phyloP scores from a whole-genome alignment of 2,888 invertebrate species.

The Scotopteryx bipunctaria region DNA sequence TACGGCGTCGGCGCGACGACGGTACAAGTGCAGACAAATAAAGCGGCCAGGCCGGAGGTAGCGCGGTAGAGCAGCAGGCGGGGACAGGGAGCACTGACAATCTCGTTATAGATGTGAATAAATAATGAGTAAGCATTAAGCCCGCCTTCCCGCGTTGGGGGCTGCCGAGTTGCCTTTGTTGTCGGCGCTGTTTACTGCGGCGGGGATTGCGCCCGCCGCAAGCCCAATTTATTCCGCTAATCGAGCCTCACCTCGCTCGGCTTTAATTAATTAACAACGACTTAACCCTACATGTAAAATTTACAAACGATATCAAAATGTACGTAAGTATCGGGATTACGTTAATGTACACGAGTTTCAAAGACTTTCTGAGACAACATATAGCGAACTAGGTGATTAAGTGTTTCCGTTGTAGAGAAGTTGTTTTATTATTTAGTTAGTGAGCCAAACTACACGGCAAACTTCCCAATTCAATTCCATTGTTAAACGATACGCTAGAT shows the following conservation, averaged over 20 bases:
- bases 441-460: neutral
- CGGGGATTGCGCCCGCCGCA: conserved; percentile 69
- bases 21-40: conserved; percentile 57
- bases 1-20: conserved; percentile 42
- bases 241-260: conserved; percentile 71
- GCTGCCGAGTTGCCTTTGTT: conserved; percentile 71
- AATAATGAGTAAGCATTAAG: conserved; percentile 80
- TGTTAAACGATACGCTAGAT: neutral
- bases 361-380: neutral
- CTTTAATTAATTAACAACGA: conserved; percentile 77
- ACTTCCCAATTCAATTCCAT: neutral
- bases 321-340: conserved; percentile 21
- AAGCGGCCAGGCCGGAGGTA: conserved; percentile 55
- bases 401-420: neutral
- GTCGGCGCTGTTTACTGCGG: conserved; percentile 72
- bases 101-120: conserved; percentile 81
- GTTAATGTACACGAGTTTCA: conserved; percentile 5
- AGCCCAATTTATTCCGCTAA: conserved; percentile 79
- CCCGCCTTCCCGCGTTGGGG: conserved; percentile 59
- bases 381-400: neutral
- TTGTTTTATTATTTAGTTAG: neutral
- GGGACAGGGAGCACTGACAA: conserved; percentile 72
- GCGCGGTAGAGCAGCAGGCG: conserved; percentile 49
- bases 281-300: conserved; percentile 61
- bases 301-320: conserved; percentile 44